phyloP scores from a whole-genome alignment of 2,888 invertebrate genomes.

The Agonopterix arenella region DNA sequence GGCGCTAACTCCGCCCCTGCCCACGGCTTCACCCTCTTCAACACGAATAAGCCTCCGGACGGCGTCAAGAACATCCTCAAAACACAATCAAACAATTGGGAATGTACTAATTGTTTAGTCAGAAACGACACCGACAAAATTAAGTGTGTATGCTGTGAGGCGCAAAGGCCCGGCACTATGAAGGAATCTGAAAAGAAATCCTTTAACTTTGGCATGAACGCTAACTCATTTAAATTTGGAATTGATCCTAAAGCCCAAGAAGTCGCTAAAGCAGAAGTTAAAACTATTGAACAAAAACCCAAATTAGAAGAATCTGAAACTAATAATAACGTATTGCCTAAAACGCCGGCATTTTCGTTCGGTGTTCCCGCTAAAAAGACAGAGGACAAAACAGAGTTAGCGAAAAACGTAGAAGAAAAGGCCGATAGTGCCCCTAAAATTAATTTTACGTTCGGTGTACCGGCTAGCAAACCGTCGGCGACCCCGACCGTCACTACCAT shows the following conservation, averaged over 20 bases:
- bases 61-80: conserved; percentile 28
- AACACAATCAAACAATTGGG: conserved; percentile 46
- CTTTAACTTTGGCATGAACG: conserved; percentile 42
- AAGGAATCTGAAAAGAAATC: conserved; percentile 22
- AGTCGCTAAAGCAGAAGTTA: conserved; percentile 12
- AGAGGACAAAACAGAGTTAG: conserved; percentile 11
- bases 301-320: conserved; percentile 40
- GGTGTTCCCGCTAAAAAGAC: conserved; percentile 6
- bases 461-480: conserved; percentile 14
- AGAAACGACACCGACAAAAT: conserved; percentile 37
- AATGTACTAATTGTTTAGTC: conserved; percentile 51
- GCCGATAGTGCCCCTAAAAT: conserved; percentile 25
- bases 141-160: conserved; percentile 51
- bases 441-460: conserved; percentile 45
- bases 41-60: conserved; percentile 7
- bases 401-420: conserved; percentile 14
- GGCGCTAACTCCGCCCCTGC: conserved; percentile 7
- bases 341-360: conserved; percentile 23
- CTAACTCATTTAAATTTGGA: conserved; percentile 50
- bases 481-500: conserved; percentile 4
- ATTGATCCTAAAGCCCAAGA: conserved; percentile 39
- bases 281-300: conserved; percentile 7
- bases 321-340: conserved; percentile 48
- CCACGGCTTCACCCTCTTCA: not conserved
- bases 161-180: conserved; percentile 23